A percentile compares a stretch with the other conserved stretches of the same genome.
Evolutionary conservation across 2,113 vertebrate species (phyloP).

Genomic region (Barbus barbus): DNA sequence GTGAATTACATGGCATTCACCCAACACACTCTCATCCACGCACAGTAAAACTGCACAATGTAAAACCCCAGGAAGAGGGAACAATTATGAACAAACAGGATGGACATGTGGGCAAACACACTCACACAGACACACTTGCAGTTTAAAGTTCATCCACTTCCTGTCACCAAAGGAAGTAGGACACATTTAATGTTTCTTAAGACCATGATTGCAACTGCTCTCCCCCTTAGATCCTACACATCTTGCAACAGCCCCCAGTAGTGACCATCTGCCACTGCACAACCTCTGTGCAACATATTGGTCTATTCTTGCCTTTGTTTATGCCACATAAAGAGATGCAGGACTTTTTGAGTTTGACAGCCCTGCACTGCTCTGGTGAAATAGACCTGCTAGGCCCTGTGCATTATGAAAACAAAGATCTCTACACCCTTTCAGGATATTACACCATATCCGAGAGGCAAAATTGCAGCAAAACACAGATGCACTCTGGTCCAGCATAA

Average conservation of each 20-base stretch:
- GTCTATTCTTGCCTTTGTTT: conserved; percentile 5
- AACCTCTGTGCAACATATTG: neutral
- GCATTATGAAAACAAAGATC: conserved; percentile 7
- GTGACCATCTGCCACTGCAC: conserved; percentile 31
- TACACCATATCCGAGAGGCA: neutral
- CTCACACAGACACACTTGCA: conserved; percentile 24
- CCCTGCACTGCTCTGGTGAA: neutral
- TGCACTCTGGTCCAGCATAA: neutral
- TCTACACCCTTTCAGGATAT: neutral
- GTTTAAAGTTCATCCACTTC: conserved; percentile 46
- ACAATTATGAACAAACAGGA: conserved; percentile 61
- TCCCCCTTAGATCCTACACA: conserved; percentile 38
- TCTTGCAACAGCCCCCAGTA: neutral
- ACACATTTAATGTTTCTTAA: conserved; percentile 41
- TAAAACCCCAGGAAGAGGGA: conserved; percentile 57
- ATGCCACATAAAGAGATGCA: conserved; percentile 31
- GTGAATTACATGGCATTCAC: conserved; percentile 29
- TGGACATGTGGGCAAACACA: conserved; percentile 37
- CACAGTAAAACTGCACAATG: neutral
- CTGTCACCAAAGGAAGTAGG: conserved; percentile 51
- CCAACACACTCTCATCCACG: conserved; percentile 35
- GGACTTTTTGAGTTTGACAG: conserved; percentile 5
- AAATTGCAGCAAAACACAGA: conserved; percentile 10
- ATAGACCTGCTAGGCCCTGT: conserved; percentile 23
- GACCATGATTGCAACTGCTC: conserved; percentile 27